Percentiles rank a stretch among this genome's conserved stretches.
Conservation (phyloP, 2,113 vertebrate genomes). For the Lipotes vexillifer region DNA sequence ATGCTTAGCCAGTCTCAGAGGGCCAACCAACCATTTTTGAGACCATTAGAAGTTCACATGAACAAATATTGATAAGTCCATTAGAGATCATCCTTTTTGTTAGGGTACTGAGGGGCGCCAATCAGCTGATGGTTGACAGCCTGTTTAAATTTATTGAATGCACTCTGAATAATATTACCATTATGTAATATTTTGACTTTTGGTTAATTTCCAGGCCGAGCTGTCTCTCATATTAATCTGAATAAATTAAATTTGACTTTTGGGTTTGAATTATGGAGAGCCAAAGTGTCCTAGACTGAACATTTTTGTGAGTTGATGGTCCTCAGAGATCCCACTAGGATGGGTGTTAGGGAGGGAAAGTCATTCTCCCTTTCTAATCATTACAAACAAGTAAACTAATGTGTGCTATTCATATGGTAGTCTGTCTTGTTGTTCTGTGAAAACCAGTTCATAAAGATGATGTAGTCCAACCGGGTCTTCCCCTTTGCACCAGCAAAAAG, state of each 20-base stretch:
- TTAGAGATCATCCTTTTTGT: background rate
- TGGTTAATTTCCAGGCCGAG: background rate
- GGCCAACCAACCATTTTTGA: background rate
- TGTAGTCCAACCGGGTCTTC: background rate
- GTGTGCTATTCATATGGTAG: background rate
- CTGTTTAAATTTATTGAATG: slow-evolving; percentile 5
- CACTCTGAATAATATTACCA: background rate
- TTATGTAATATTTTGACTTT: background rate
- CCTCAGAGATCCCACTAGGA: background rate
- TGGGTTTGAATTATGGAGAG: background rate
- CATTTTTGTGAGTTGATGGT: background rate
- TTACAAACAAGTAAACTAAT: background rate
- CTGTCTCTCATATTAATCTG: background rate
- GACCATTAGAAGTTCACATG: background rate
- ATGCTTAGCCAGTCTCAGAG: background rate
- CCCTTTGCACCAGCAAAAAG: background rate
- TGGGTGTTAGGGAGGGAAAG: background rate
- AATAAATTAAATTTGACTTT: slow-evolving; percentile 27
- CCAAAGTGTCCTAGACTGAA: background rate
- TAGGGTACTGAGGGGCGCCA: background rate
- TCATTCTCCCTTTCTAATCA: background rate
- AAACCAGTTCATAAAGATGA: background rate
- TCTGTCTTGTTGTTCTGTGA: background rate
- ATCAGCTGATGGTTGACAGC: background rate
- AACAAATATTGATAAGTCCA: background rate